Evolutionary conservation across 2,797 vertebrate genomes (phyloP), one percentile per base, ranked within the genome.

Genomic region (Clarias pachynema): DNA sequence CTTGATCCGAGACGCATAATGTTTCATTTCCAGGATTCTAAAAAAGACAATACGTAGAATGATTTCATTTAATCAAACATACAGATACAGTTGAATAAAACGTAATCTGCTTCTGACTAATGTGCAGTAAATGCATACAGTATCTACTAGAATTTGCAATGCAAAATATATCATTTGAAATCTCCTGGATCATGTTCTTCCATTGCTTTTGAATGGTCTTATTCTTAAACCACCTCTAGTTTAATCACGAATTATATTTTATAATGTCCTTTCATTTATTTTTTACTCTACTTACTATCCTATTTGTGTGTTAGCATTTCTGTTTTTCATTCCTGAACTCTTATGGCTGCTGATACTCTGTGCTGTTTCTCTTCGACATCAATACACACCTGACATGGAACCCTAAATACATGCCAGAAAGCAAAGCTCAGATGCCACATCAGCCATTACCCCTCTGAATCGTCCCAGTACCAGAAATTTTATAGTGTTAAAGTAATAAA

Each of bases 1-100:
- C 92, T 10, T 40, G 56, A 73, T 95, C 90, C 0, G 88, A 89
- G 1, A 0, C 81, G 82, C 95, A 96, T 56, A 20, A 0, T 34
- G 89, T 85, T 9, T 73, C 29, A 40, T 40, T 57, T 44, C 74
- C 75, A 60, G 89, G 89, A 86, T 84, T 88, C 89, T 90, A 37
- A 1, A 63, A 63, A 20, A 56, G 40, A 59, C 14, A 40, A 77
- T 57, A 75, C 1, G 18, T 7, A 16, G 18, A 63, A 80, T 66
- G 10, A 81, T n/a, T 75, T 57, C 15, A 18, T 60, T 37, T 20
- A 57, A 24, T 1, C 29, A 79, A 79, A 16, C 3, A 29, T 78
- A 60, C 22, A 40, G 24, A 8, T 62, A 0, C 16, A 62, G 8
- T n/a, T 40, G n/a, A 62, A 57, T 77, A 4, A 31, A 22, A 77